Conservation (phyloP, 2,888 invertebrate genomes). For the Drosophila macrospina region DNA sequence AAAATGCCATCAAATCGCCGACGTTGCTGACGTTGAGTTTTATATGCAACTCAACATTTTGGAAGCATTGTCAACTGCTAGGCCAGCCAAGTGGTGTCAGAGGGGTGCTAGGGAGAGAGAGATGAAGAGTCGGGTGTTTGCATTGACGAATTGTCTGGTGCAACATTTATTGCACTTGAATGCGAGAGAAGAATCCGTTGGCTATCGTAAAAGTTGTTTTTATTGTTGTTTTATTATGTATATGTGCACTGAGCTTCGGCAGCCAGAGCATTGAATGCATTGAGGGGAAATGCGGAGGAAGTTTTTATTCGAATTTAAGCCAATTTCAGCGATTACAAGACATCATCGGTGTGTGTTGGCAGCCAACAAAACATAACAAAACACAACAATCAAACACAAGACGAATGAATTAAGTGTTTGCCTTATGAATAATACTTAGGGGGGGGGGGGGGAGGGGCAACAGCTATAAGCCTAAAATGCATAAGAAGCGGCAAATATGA, state of each 20-base stretch:
- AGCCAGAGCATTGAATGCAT: neutral
- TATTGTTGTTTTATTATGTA: slow-evolving; percentile 74
- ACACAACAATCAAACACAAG: slow-evolving; percentile 18
- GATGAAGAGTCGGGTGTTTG: slow-evolving; percentile 3
- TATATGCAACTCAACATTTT: slow-evolving; percentile 55
- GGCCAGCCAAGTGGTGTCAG: neutral
- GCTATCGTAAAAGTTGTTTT: slow-evolving; percentile 74
- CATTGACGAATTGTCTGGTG: slow-evolving; percentile 67
- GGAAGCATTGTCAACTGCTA: slow-evolving; percentile 52
- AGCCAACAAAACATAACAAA: slow-evolving; percentile 75
- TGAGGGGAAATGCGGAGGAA: slow-evolving; percentile 12
- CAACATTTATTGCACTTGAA: slow-evolving; percentile 80
- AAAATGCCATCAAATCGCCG: slow-evolving; percentile 73
- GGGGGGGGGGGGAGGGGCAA: too few species aligned
- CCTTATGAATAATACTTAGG: slow-evolving; percentile 28
- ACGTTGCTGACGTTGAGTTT: slow-evolving; percentile 66
- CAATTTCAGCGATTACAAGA: slow-evolving; percentile 72
- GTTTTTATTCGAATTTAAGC: slow-evolving; percentile 74
- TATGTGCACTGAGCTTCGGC: slow-evolving; percentile 57
- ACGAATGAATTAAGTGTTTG: neutral
- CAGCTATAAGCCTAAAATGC: slow-evolving; percentile 15
- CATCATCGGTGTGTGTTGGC: slow-evolving; percentile 76
- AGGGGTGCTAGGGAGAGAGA: neutral
- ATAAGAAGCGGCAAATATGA: slow-evolving; percentile 37
- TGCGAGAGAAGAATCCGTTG: slow-evolving; percentile 42